phyloP scores from a whole-genome alignment of 2,113 vertebrate species.

The Zapornia atra region DNA sequence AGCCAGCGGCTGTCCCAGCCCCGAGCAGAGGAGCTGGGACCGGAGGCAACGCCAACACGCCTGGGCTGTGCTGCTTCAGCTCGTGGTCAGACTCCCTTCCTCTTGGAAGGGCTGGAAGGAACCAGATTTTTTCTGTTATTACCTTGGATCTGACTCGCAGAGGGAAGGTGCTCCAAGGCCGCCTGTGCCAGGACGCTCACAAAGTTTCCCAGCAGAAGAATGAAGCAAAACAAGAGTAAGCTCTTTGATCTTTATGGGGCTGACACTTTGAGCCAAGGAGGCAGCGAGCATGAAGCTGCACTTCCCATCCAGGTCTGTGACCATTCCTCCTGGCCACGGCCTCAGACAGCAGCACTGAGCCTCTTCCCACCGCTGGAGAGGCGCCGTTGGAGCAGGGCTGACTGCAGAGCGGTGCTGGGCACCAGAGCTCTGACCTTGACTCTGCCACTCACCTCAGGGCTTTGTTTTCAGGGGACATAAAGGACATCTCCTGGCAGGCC shows the following conservation, averaged over 20 bases:
- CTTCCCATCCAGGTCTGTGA: not conserved
- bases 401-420: not conserved
- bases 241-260: conserved; percentile 11
- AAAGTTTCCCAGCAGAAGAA: conserved; percentile 24
- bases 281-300: not conserved
- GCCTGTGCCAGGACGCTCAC: not conserved
- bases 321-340: not conserved
- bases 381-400: not conserved
- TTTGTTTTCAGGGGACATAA: not conserved
- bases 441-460: not conserved
- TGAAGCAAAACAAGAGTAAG: conserved; percentile 17
- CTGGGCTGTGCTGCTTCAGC: not conserved
- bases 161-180: not conserved
- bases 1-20: not conserved
- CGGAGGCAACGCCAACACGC: not conserved
- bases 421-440: not conserved
- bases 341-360: not conserved
- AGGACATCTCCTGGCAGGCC: not conserved
- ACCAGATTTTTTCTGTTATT: not conserved
- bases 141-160: not conserved
- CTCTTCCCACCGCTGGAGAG: not conserved
- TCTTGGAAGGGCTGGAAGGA: not conserved
- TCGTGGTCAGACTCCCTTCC: not conserved
- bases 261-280: not conserved
- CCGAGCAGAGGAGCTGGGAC: not conserved